phyloP scores from a whole-genome alignment of 2,888 invertebrate species.

The Isotomurus palustris region DNA sequence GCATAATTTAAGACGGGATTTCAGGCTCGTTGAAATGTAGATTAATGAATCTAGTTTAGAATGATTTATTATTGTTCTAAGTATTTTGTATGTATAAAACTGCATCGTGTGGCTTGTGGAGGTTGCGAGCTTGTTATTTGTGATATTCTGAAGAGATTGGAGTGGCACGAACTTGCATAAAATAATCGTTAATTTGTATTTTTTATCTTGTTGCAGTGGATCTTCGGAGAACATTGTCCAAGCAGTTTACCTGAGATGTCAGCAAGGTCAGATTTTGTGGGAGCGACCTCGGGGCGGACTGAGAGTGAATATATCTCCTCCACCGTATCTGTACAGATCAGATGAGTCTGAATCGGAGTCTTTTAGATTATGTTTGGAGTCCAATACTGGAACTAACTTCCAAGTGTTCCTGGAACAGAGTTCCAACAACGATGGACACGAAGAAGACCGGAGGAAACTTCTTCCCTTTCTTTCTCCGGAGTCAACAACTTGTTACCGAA shows the following conservation, averaged over 20 bases:
- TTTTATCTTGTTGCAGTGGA: constrained; percentile 14
- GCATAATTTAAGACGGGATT: too few relatives aligned
- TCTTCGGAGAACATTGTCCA: constrained; percentile 23
- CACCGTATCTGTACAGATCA: constrained; percentile 8
- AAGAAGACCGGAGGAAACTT: constrained; percentile 1
- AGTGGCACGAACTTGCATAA: too few relatives aligned
- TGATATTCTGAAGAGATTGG: too few relatives aligned
- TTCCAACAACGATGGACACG: neutral
- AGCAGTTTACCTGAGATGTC: constrained; percentile 28
- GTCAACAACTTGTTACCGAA: constrained; percentile 22
- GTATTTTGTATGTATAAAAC: too few relatives aligned
- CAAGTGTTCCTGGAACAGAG: constrained; percentile 19
- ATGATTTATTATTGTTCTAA: too few relatives aligned
- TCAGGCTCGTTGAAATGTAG: too few relatives aligned
- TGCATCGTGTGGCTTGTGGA: too few relatives aligned
- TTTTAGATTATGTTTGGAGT: constrained; percentile 19
- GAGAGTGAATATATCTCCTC: constrained; percentile 26
- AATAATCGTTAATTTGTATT: too few relatives aligned
- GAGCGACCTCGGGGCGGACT: constrained; percentile 25
- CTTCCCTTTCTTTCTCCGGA: constrained; percentile 18
- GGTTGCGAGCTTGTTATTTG: too few relatives aligned
- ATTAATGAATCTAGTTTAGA: too few relatives aligned
- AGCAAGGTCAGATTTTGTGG: constrained; percentile 23
- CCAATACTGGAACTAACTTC: constrained; percentile 14
- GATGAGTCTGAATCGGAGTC: neutral